phyloP scores from a whole-genome alignment of 1,140 invertebrate species.

The Rhyzopertha dominica region DNA sequence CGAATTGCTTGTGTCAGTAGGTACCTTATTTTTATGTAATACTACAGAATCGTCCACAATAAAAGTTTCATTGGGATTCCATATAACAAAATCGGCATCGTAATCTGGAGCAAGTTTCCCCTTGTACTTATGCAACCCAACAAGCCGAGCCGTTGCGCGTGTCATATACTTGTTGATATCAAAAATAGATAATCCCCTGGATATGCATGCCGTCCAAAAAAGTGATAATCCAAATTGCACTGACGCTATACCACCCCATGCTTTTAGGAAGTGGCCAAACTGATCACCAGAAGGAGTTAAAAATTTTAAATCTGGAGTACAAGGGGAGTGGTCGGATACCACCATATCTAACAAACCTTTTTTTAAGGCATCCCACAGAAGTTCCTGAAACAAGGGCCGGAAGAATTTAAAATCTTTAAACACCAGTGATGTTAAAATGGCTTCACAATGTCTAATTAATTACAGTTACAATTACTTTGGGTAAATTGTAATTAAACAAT shows the following conservation, averaged over 20 bases:
- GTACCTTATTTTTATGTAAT: constrained; percentile 56
- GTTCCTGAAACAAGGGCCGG: constrained; percentile 54
- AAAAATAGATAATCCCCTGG: constrained; percentile 49
- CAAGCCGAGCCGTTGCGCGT: constrained; percentile 55
- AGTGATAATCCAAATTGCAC: constrained; percentile 65
- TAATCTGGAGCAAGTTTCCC: constrained; percentile 56
- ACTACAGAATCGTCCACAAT: constrained; percentile 50
- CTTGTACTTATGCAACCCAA: constrained; percentile 55
- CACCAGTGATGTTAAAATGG: too few relatives aligned
- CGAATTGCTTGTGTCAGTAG: constrained; percentile 1
- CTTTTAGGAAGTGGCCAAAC: constrained; percentile 58
- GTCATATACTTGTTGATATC: constrained; percentile 59
- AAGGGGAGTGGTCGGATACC: constrained; percentile 71
- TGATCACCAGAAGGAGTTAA: constrained; percentile 46
- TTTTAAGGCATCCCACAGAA: constrained; percentile 58
- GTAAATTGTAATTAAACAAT: too few relatives aligned
- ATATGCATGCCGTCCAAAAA: constrained; percentile 58
- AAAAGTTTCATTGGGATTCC: constrained; percentile 59
- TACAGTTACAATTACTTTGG: too few relatives aligned
- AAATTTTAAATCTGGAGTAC: constrained; percentile 59
- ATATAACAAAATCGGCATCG: constrained; percentile 69
- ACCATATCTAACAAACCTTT: constrained; percentile 58
- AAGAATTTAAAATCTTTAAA: too few relatives aligned
- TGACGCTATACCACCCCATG: constrained; percentile 70
- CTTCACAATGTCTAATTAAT: too few relatives aligned